A percentile compares a stretch with the other conserved stretches of the same genome.
These are phyloP conservation scores for Emys orbicularis DNA, from an alignment of 2,797 vertebrate species.

Conservation along the genomic window DNA sequence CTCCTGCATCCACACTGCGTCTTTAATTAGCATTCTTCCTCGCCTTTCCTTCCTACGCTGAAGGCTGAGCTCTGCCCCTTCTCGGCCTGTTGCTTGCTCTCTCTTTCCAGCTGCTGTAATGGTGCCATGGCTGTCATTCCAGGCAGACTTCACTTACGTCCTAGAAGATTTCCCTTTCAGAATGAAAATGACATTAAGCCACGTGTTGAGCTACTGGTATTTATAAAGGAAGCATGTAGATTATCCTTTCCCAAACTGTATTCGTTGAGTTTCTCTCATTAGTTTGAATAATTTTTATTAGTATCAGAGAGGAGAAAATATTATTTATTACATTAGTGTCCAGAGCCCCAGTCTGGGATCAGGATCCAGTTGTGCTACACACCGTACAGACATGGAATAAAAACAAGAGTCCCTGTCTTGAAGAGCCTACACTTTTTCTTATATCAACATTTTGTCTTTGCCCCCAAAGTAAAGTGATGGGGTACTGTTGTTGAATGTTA, in stretches of 20 bases:
- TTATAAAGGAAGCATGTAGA: slow-evolving; percentile 18
- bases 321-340: not conserved
- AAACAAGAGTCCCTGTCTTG: not conserved
- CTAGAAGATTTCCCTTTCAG: slow-evolving; percentile 42
- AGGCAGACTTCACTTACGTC: slow-evolving; percentile 3
- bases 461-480: slow-evolving; percentile 64
- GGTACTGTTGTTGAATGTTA: slow-evolving; percentile 19
- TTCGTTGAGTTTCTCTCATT: not conserved
- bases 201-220: not conserved
- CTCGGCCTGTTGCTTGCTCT: slow-evolving; percentile 4
- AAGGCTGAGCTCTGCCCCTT: slow-evolving; percentile 15
- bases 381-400: slow-evolving; percentile 10
- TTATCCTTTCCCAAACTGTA: not conserved
- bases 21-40: slow-evolving; percentile 61
- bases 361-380: slow-evolving; percentile 23
- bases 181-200: slow-evolving; percentile 21
- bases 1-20: slow-evolving; percentile 61
- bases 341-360: not conserved
- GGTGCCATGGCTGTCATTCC: slow-evolving; percentile 17
- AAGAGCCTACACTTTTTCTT: not conserved
- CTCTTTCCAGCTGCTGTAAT: slow-evolving; percentile 2
- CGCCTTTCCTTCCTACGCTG: slow-evolving; percentile 24
- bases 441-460: not conserved
- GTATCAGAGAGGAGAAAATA: slow-evolving; percentile 5
- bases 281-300: not conserved